Evolutionary conservation across 2,797 vertebrate species (phyloP).

Genomic region (Pangasius larnaudii): DNA sequence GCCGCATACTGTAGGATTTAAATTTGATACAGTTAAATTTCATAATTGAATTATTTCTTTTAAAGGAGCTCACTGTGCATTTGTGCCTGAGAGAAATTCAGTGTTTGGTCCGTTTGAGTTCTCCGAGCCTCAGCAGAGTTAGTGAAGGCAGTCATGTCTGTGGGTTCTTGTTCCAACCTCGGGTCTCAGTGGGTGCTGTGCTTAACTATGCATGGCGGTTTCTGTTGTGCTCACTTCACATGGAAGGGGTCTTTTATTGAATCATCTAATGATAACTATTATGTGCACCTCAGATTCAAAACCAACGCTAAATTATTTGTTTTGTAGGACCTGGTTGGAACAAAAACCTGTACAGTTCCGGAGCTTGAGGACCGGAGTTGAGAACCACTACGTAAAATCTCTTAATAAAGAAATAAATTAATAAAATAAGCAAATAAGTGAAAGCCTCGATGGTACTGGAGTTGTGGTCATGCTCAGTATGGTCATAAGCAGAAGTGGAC

Average conservation of each 20-base stretch:
- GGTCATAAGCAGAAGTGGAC: conserved; percentile 62
- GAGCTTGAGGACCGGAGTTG: conserved; percentile 88
- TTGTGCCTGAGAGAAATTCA: conserved; percentile 44
- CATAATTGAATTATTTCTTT: conserved; percentile 16
- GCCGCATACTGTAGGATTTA: conserved; percentile 22
- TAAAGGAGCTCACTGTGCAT: conserved; percentile 42
- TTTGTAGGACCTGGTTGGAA: conserved; percentile 89
- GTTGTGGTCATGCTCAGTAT: conserved; percentile 71
- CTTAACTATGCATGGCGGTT: conserved; percentile 69
- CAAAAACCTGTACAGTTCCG: conserved; percentile 88
- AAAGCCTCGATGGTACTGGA: conserved; percentile 78
- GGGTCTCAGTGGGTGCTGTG: conserved; percentile 77
- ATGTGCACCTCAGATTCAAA: conserved; percentile 77
- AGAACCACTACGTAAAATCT: conserved; percentile 85
- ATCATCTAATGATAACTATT: conserved; percentile 71
- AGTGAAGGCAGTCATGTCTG: conserved; percentile 66
- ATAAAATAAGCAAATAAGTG: conserved; percentile 62
- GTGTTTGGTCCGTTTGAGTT: conserved; percentile 50
- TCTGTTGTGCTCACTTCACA: conserved; percentile 78
- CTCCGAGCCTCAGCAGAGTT: conserved; percentile 66
- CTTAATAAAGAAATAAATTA: conserved; percentile 63
- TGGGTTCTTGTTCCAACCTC: conserved; percentile 88
- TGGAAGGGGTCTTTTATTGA: conserved; percentile 73
- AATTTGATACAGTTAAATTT: conserved; percentile 25
- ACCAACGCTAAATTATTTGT: conserved; percentile 82